A percentile compares a stretch with the other conserved stretches of the same genome.
Evolutionary conservation across 2,113 vertebrate species (phyloP).

Genomic region (Epinephelus fuscoguttatus): DNA sequence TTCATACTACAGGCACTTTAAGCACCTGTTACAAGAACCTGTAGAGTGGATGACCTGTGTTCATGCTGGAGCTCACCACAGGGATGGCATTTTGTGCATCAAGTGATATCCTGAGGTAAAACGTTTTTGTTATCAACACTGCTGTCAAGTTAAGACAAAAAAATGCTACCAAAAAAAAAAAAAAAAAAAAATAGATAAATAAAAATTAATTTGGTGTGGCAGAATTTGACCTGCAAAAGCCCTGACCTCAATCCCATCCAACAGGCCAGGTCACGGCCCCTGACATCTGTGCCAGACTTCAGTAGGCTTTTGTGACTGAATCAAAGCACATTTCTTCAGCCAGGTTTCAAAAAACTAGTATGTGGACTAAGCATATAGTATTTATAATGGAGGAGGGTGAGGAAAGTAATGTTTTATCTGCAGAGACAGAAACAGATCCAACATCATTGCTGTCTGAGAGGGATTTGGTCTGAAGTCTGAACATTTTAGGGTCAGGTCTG

Average conservation of each 20-base stretch:
- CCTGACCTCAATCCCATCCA: slow-evolving; percentile 8
- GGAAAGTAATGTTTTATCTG: not conserved
- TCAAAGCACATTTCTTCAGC: not conserved
- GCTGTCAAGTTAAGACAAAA: not conserved
- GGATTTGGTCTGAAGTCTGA: not conserved
- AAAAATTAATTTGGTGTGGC: not conserved
- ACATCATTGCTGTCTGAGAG: not conserved
- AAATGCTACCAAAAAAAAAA: not conserved
- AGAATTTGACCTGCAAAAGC: slow-evolving; percentile 2
- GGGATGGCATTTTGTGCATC: no score
- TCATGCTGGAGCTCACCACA: no score
- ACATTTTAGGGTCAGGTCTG: not conserved
- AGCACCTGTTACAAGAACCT: no score
- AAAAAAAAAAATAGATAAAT: no score
- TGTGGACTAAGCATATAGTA: not conserved
- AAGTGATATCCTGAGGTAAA: no score
- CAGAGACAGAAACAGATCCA: slow-evolving; percentile 11
- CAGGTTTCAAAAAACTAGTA: not conserved
- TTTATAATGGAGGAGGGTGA: not conserved
- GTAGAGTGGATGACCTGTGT: no score
- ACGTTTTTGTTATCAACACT: no score
- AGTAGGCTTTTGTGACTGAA: no score
- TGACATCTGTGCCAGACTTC: no score
- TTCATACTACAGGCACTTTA: no score
- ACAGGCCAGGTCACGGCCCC: no score